Evolutionary conservation across 2,888 invertebrate species (phyloP), one percentile per base, ranked within the genome.

Genomic region (Hipparchia semele): DNA sequence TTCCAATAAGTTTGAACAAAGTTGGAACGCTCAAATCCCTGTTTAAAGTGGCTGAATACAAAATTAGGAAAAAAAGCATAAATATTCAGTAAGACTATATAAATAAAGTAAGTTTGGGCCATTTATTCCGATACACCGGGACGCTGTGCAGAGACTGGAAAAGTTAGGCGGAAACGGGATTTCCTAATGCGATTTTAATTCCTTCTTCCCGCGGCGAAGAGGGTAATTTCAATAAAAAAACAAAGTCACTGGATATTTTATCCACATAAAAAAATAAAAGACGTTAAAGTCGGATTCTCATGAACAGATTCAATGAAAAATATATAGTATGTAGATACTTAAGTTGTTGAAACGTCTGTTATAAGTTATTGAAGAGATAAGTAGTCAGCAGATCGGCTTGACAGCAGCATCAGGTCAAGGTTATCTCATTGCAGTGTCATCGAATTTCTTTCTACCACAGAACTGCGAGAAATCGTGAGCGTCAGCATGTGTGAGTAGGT

Each of bases 171-270:
- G 88, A 83, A 88, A 89, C 90, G 88, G 91, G 90, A 93, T 92
- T 92, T 90, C 91, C 91, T 93, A 93, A 94, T 94, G 93, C 89
- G 92, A 92, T 92, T 93, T 93, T 94, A 93, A 93, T 93, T 93
- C 90, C 88, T 87, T 91, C 89, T 91, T 89, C 86, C 88, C 87
- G 87, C 89, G 88, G 87, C 89, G 89, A 87, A 87, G 87, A 87
- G 88, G 89, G 89, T 88, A 90, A 90, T 92, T 91, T 90, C 89
- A 91, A 91, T 91, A 90, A 90, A 80, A 89, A 89, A 78, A 86
- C 86, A 83, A 87, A 89, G 85, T 86, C 86, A 80, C 84, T 82
- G 83, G 86, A 87, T 87, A 87, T 84, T 84, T 90, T 86, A 85
- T 83, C 82, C 83, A 69, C 70, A 79, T 74, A 75, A 77, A 79